Evolutionary conservation across 2,888 invertebrate species (phyloP).

Genomic region (Phengaris alcon): DNA sequence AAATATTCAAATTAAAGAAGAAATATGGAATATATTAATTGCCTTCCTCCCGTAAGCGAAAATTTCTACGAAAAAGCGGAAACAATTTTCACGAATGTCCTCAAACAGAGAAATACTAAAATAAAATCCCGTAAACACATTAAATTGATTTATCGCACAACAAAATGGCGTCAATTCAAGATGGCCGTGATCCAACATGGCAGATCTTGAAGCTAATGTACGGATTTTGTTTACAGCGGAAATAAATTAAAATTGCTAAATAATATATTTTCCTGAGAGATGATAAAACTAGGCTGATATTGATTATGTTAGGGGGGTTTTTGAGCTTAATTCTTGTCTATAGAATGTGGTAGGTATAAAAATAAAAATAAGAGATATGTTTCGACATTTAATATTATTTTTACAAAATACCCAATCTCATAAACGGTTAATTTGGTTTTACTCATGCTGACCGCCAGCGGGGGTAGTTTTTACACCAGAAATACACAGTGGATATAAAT

Average conservation of each 20-base stretch:
- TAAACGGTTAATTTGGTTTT: no score
- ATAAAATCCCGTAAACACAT: slow-evolving; percentile 25
- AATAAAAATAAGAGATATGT: no score
- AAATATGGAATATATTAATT: slow-evolving; percentile 10
- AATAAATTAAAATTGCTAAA: not conserved
- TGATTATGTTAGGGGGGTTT: not conserved
- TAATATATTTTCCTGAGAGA: not conserved
- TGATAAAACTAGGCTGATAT: not conserved
- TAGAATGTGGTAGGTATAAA: no score
- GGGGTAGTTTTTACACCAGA: no score
- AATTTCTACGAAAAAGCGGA: not conserved
- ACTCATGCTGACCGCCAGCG: no score
- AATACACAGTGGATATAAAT: no score
- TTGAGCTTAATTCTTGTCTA: not conserved
- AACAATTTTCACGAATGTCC: slow-evolving; percentile 5
- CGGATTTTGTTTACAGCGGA: slow-evolving; percentile 5
- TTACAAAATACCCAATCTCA: no score
- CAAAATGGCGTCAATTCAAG: slow-evolving; percentile 13
- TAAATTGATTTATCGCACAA: slow-evolving; percentile 26
- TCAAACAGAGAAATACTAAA: slow-evolving; percentile 24
- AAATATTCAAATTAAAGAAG: not conserved
- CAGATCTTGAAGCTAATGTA: not conserved
- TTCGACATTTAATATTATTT: no score
- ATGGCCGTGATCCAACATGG: slow-evolving; percentile 13
- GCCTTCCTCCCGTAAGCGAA: not conserved